phyloP scores from a whole-genome alignment of 2,113 vertebrate species.

The Tragelaphus strepsiceros region DNA sequence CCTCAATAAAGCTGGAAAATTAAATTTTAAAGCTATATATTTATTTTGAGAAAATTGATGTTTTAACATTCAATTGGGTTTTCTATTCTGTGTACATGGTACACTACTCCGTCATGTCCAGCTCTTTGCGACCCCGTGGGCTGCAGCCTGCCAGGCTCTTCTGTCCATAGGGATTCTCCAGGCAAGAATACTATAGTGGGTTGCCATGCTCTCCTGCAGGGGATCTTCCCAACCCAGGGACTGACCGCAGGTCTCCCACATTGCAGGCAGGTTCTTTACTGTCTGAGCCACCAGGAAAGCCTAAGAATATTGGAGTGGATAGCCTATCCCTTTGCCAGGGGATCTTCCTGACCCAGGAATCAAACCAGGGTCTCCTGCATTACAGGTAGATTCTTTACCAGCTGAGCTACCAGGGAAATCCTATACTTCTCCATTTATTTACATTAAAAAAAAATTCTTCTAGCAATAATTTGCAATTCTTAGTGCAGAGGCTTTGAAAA shows the following conservation, averaged over 20 bases:
- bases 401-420: not conserved
- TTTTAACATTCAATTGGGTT: not conserved
- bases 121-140: not conserved
- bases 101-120: not conserved
- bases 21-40: not conserved
- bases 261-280: not conserved
- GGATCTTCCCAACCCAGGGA: not conserved
- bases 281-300: not conserved
- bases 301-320: not conserved
- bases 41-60: not conserved
- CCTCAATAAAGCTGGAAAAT: not conserved
- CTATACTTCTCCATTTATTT: not conserved
- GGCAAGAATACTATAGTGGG: not conserved
- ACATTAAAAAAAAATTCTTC: not conserved
- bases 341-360: not conserved
- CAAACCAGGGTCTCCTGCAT: not conserved
- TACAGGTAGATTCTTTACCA: not conserved
- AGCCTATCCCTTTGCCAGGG: not conserved
- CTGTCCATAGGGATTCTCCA: not conserved
- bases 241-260: accelerated
- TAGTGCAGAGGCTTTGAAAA: not conserved
- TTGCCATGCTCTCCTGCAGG: not conserved
- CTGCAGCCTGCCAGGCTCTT: not conserved
- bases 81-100: not conserved
- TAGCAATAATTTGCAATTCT: not conserved